These are phyloP conservation scores for Listronotus oregonensis DNA, from an alignment of 1,140 invertebrate species.

Conservation along the genomic window DNA sequence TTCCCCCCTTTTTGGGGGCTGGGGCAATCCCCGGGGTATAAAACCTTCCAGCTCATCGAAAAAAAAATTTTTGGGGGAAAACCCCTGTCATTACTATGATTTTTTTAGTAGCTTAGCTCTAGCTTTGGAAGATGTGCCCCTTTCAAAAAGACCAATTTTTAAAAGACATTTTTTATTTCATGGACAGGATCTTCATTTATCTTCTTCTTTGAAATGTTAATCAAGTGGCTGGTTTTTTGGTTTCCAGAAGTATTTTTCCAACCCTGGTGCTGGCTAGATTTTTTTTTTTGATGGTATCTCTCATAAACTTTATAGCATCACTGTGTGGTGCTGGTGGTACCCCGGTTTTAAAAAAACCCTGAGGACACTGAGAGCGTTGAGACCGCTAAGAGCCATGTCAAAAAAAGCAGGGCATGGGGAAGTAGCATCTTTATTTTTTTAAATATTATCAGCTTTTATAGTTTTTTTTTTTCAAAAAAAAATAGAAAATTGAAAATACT, in stretches of 20 bases:
- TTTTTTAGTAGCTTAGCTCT: conserved; percentile 95
- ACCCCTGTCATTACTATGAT: conserved; percentile 98
- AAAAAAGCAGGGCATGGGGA: conserved; percentile 98
- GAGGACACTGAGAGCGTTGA: conserved; percentile 92
- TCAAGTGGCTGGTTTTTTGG: conserved; percentile 98
- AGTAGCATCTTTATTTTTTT: conserved; percentile 52
- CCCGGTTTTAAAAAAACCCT: conserved; percentile 98
- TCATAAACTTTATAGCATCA: conserved; percentile 96
- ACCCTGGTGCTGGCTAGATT: conserved; percentile 99
- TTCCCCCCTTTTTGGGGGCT: conserved; percentile 90
- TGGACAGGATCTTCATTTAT: conserved; percentile 99
- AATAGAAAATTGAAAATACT: too few species aligned
- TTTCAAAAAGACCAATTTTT: conserved; percentile 86
- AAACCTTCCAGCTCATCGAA: conserved; percentile 94
- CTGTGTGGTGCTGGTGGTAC: conserved; percentile 91
- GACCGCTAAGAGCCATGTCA: conserved; percentile 93
- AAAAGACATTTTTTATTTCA: conserved; percentile 91
- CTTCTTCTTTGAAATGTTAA: conserved; percentile 98
- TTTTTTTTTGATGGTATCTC: conserved; percentile 98
- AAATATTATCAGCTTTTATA: conserved; percentile 2
- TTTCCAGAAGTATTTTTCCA: conserved; percentile 96
- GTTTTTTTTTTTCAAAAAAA: neutral
- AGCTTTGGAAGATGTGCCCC: conserved; percentile 95
- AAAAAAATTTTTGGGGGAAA: conserved; percentile 99
- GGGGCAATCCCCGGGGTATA: conserved; percentile 88